Conservation (phyloP, 37 sponge, comb jelly and placozoan genomes). For the Tethya wilhelma region DNA sequence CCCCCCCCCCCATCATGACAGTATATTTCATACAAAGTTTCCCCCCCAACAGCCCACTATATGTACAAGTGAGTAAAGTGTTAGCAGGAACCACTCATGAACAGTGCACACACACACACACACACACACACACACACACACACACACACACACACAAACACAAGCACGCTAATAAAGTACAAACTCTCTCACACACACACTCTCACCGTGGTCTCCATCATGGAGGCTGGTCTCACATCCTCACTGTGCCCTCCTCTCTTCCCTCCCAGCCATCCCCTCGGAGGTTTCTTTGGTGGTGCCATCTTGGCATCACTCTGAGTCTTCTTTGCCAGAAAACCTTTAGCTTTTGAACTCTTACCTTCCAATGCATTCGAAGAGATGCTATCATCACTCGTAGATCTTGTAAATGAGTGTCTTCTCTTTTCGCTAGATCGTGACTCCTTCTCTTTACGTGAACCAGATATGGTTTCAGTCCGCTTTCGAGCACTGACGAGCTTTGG, state of each 20-base stretch:
- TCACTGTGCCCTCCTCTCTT: background rate
- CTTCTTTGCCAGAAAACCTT: background rate
- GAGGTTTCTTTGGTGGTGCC: constrained; percentile 17
- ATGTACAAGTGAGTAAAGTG: too few species aligned
- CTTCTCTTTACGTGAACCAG: background rate
- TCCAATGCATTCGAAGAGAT: background rate
- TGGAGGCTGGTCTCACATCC: constrained; percentile 17
- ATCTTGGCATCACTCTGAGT: background rate
- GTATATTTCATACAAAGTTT: too few species aligned
- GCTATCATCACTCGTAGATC: constrained; percentile 15
- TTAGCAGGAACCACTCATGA: too few species aligned
- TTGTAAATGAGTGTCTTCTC: background rate
- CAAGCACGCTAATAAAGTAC: background rate
- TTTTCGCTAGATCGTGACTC: background rate
- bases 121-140: constrained; percentile 36
- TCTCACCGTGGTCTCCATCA: background rate
- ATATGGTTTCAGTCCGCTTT: too few species aligned
- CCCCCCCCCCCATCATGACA: too few species aligned
- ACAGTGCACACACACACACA: constrained; percentile 7
- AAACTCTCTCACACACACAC: background rate
- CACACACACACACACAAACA: background rate
- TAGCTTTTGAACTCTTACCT: background rate
- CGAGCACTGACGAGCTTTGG: too few species aligned
- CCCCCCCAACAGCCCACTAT: too few species aligned
- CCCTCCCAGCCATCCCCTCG: background rate